phyloP scores from a whole-genome alignment of 2,888 invertebrate genomes.

The Prionchulus punctatus region DNA sequence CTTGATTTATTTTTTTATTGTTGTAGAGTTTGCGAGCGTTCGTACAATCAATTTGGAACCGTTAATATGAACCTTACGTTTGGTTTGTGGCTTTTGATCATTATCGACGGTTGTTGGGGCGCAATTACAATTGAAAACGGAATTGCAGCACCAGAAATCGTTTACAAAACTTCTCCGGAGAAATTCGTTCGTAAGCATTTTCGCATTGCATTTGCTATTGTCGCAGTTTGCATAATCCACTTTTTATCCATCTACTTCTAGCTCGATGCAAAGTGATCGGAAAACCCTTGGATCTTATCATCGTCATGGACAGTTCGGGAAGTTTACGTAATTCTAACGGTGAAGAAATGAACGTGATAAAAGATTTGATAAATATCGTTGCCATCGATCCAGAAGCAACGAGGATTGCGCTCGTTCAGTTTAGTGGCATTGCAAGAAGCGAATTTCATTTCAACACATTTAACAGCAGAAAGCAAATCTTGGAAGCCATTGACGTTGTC shows the following conservation, averaged over 20 bases:
- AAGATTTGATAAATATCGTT: constrained; percentile 23
- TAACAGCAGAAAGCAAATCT: constrained; percentile 2
- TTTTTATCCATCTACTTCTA: constrained; percentile 13
- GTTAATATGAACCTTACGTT: no score
- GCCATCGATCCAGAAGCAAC: constrained; percentile 26
- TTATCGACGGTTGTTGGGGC: no score
- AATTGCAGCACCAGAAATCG: neutral
- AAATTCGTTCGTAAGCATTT: neutral
- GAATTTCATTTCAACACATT: constrained; percentile 12
- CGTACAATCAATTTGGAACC: no score
- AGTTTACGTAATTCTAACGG: constrained; percentile 23
- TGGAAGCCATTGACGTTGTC: constrained; percentile 11
- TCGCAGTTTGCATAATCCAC: no score
- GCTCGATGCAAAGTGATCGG: constrained; percentile 26
- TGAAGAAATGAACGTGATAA: constrained; percentile 26
- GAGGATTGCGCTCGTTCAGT: constrained; percentile 27
- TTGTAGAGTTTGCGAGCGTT: no score
- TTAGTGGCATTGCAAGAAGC: constrained; percentile 16
- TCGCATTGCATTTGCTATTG: neutral
- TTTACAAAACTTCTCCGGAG: constrained; percentile 1
- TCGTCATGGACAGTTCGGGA: constrained; percentile 28
- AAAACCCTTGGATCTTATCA: constrained; percentile 25
- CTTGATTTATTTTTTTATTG: no score
- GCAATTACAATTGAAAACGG: constrained; percentile 1
- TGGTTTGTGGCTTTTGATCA: no score